Base-by-base conservation (phyloP, 2,797 vertebrate genomes). In the Gallinago stenura region DNA sequence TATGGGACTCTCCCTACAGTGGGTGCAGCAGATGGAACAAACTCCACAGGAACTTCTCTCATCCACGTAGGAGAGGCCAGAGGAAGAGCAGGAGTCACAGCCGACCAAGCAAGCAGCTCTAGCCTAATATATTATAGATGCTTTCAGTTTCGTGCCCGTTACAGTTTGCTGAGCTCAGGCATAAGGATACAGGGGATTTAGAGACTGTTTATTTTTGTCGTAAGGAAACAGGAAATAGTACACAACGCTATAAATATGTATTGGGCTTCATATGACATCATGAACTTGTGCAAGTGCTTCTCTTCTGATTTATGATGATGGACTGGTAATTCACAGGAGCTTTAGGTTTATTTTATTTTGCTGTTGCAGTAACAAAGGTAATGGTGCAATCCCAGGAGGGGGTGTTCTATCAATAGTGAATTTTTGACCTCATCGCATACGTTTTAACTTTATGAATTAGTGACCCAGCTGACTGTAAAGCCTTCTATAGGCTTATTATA, bases 401-500 rank as follows among this genome's bases (percentile, higher is more conserved):
- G 37, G 6, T 35, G 77, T 95, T 94, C 89, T 94, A 88, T 94
- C 93, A 92, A 82, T 87, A 93, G 95, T 81, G 95, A 91, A 95
- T 95, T 97, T 96, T 97, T 93, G 79, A 96, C 92, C 87, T 91
- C 79, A 75, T 75, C 93, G 78, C 86, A 28, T 93, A 83, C 60
- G 0, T 87, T 95, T 89, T 89, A 89, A 69, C 79, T 90, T 95
- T 65, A 93, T 96, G 92, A 95, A 94, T 93, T 90, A 95, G 92
- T 94, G 93, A 93, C 89, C 92, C 50, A 89, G 87, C 80, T 94
- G 93, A 94, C 90, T 86, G 81, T 92, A 93, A 94, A 88, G 70
- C 69, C 83, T 96, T 96, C 96, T 90, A 90, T 93, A 91, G 78
- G 46, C 83, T 95, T 93, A 76, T 95, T 96, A 94, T 97, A 97